Conservation (phyloP, 2,888 invertebrate species). For the Rhodophaea formosa region DNA sequence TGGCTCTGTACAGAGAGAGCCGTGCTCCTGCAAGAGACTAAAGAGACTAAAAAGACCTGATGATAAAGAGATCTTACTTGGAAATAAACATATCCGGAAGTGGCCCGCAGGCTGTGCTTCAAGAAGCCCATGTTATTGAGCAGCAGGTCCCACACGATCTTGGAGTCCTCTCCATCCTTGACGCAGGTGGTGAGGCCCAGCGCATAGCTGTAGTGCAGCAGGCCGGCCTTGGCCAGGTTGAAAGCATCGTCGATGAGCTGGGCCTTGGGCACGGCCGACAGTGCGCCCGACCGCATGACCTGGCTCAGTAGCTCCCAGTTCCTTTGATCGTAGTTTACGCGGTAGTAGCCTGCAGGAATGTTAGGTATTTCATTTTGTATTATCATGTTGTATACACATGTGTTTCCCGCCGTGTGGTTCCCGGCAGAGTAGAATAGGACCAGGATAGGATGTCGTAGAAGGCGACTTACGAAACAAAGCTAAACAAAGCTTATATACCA, state of each 20-base stretch:
- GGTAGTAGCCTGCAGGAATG: slow-evolving; percentile 79
- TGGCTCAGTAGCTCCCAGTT: slow-evolving; percentile 80
- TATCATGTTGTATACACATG: too few relatives aligned
- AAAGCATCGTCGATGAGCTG: slow-evolving; percentile 88
- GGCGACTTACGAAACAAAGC: too few relatives aligned
- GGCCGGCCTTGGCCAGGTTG: slow-evolving; percentile 82
- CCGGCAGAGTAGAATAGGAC: too few relatives aligned
- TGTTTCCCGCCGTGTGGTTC: too few relatives aligned
- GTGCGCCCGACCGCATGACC: slow-evolving; percentile 73
- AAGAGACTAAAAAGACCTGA: too few relatives aligned
- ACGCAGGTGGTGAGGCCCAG: slow-evolving; percentile 84
- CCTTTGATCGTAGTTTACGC: slow-evolving; percentile 82
- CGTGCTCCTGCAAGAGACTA: too few relatives aligned
- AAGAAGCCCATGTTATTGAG: slow-evolving; percentile 79
- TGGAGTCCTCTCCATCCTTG: slow-evolving; percentile 80
- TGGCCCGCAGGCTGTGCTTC: slow-evolving; percentile 68
- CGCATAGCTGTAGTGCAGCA: slow-evolving; percentile 81
- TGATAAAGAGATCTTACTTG: slow-evolving; percentile 56
- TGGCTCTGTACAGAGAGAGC: too few relatives aligned
- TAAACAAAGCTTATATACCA: too few relatives aligned
- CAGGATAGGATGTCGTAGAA: too few relatives aligned
- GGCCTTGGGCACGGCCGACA: slow-evolving; percentile 83
- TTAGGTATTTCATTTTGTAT: neutral
- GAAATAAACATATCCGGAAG: slow-evolving; percentile 75
- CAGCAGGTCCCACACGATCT: slow-evolving; percentile 84